phyloP scores from a whole-genome alignment of 2,888 invertebrate genomes.

The Amphimallon solstitiale region DNA sequence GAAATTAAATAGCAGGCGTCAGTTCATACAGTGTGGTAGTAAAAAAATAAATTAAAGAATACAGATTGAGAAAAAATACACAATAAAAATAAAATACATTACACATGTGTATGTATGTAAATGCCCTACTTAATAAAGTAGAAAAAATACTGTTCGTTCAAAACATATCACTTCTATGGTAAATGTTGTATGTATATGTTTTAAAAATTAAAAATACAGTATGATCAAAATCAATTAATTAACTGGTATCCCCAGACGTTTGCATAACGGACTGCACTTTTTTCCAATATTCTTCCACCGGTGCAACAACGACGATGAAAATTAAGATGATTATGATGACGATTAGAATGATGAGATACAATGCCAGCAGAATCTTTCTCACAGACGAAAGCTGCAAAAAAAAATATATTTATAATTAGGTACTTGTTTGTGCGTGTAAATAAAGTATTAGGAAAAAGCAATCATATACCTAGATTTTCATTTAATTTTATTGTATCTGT shows the following conservation, averaged over 20 bases:
- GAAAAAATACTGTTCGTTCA: neutral
- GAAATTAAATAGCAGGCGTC: no score
- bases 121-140: neutral
- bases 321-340: slow-evolving; percentile 78
- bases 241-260: slow-evolving; percentile 19
- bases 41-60: neutral
- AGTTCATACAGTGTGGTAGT: no score
- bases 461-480: no score
- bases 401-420: no score
- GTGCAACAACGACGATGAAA: slow-evolving; percentile 78
- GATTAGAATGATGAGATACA: slow-evolving; percentile 79
- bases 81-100: neutral
- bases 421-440: no score
- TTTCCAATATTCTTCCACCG: slow-evolving; percentile 74
- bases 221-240: slow-evolving; percentile 1
- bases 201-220: slow-evolving; percentile 3
- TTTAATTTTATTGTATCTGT: no score
- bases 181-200: neutral
- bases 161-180: neutral
- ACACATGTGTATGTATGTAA: no score
- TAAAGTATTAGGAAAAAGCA: no score
- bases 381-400: slow-evolving; percentile 78
- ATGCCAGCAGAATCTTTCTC: slow-evolving; percentile 79
- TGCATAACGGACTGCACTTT: slow-evolving; percentile 38
- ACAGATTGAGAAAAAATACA: neutral